Evolutionary conservation across 2,888 invertebrate species (phyloP), one percentile per base, ranked within the genome.

Genomic region (Calameuta idolon): DNA sequence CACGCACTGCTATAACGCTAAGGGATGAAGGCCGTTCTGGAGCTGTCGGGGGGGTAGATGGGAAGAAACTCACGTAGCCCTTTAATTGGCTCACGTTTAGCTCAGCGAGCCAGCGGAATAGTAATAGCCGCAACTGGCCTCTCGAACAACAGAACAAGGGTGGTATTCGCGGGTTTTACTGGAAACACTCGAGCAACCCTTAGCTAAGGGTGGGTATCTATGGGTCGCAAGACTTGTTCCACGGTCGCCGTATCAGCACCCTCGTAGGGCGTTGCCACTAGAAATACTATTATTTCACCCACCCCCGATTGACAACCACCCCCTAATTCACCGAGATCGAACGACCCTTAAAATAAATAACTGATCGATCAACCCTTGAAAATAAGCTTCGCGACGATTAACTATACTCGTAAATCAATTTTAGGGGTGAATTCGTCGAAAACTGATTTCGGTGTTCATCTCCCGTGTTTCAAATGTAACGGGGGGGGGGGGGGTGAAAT

Each of bases 11-110:
- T 15, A 23, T 35, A 37, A 40, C 71, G 69, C 55, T 11, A 34
- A 35, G 40, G 69, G 37, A 75, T 74, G 75, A 75, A 34, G 74
- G 33, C 73, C n/a, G 69, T 31, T 68, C 75, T 30, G 69, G 11
- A 15, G 34, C 30, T 15, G n/a, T 40, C 12, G 37, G 34, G 11
- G 23, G 30, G 68, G 12, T 35, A 12, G 12, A 12, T 37, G 69
- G 23, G 75, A 75, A 34, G 74, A 75, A 73, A 73, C 73, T 76
- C 77, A 80, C 80, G 80, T 79, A 79, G 75, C 30, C 74, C 76
- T 80, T 81, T 79, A 81, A 81, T 81, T 81, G 81, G 76, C 81
- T 81, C 81, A 80, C 80, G 81, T 81, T 81, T 79, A 77, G 74
- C 75, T 74, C 74, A 69, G 76, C 69, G 40, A 79, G 71, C 75